Percentiles rank a stretch among this genome's conserved stretches.
These are phyloP conservation scores for Ichneumon xanthorius DNA, from an alignment of 2,888 invertebrate species.

Conservation along the genomic window DNA sequence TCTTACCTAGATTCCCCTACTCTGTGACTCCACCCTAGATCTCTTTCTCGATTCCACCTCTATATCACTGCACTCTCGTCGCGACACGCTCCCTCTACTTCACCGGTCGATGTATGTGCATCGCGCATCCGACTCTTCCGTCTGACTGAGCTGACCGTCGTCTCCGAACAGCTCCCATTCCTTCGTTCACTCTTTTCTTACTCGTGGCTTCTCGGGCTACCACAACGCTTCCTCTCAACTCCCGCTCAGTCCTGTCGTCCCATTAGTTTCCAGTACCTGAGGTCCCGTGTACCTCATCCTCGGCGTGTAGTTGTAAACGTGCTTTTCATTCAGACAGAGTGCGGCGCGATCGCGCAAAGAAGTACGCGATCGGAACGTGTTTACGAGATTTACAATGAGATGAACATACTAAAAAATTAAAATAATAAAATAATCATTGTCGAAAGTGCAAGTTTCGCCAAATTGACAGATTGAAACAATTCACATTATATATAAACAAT, in stretches of 20 bases:
- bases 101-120: slow-evolving; percentile 40
- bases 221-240: slow-evolving; percentile 54
- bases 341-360: slow-evolving; percentile 22
- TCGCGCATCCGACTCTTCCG: slow-evolving; percentile 43
- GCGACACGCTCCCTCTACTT: slow-evolving; percentile 44
- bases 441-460: neutral
- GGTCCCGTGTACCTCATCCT: slow-evolving; percentile 48
- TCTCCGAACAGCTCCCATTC: slow-evolving; percentile 37
- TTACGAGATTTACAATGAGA: neutral
- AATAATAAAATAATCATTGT: neutral
- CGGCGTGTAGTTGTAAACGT: slow-evolving; percentile 44
- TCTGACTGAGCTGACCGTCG: slow-evolving; percentile 47
- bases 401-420: neutral
- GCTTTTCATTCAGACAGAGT: slow-evolving; percentile 57
- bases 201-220: slow-evolving; percentile 53
- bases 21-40: slow-evolving; percentile 55
- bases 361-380: slow-evolving; percentile 1
- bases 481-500: neutral
- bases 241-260: slow-evolving; percentile 59
- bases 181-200: slow-evolving; percentile 50
- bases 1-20: slow-evolving; percentile 46
- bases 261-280: slow-evolving; percentile 60
- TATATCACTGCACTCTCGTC: slow-evolving; percentile 39
- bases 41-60: slow-evolving; percentile 61
- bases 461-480: neutral